These are phyloP conservation scores for Neostethus bicornis DNA, from an alignment of 2,797 vertebrate species.

Conservation along the genomic window DNA sequence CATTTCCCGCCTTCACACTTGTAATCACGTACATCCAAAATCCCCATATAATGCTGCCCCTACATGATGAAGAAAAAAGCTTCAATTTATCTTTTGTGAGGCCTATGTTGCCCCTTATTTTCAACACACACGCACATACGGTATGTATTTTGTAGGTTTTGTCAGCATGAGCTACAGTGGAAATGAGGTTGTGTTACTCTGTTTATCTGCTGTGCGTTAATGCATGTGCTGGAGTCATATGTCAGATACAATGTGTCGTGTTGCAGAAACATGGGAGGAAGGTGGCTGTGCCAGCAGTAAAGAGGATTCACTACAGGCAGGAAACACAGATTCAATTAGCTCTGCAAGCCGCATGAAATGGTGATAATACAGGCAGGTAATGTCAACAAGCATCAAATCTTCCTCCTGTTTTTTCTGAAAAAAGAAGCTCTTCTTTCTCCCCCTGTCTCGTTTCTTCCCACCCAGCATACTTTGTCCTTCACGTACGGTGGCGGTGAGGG, in stretches of 20 bases:
- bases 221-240: slow-evolving; percentile 31
- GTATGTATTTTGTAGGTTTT: slow-evolving; percentile 32
- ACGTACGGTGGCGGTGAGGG: slow-evolving; percentile 60
- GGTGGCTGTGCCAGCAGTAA: slow-evolving; percentile 50
- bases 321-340: slow-evolving; percentile 64
- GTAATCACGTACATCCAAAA: slow-evolving; percentile 15
- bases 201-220: slow-evolving; percentile 21
- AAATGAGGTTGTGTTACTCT: slow-evolving; percentile 36
- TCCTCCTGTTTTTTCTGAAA: slow-evolving; percentile 9
- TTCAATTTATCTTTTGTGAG: slow-evolving; percentile 32
- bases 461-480: slow-evolving; percentile 65
- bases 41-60: slow-evolving; percentile 15
- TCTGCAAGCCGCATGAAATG: slow-evolving; percentile 55
- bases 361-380: slow-evolving; percentile 56
- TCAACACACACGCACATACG: slow-evolving; percentile 10
- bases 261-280: slow-evolving; percentile 45
- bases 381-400: slow-evolving; percentile 63
- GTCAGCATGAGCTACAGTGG: slow-evolving; percentile 22
- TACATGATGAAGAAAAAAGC: slow-evolving; percentile 36
- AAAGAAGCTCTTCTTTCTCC: slow-evolving; percentile 1
- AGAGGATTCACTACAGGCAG: slow-evolving; percentile 53
- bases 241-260: slow-evolving; percentile 53
- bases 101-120: not conserved
- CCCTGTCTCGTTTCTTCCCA: slow-evolving; percentile 21
- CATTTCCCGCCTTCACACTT: slow-evolving; percentile 22